These are phyloP conservation scores for Ginglymostoma cirratum DNA, from an alignment of 2,113 vertebrate species.

Conservation along the genomic window DNA sequence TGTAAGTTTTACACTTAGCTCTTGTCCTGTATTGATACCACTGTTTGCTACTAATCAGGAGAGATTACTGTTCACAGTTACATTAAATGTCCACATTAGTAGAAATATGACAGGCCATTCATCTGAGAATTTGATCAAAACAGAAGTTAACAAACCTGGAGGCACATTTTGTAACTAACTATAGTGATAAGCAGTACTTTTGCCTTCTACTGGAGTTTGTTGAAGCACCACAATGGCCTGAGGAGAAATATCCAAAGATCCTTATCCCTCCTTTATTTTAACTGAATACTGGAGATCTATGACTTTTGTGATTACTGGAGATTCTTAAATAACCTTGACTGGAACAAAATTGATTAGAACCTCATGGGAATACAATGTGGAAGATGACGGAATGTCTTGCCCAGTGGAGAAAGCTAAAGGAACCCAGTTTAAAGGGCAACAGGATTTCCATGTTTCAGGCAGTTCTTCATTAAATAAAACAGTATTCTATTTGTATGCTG, in stretches of 20 bases:
- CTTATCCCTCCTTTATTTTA: conserved; percentile 41
- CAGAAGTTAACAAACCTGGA: background rate
- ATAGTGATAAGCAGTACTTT: background rate
- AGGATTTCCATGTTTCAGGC: conserved; percentile 37
- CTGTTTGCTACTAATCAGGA: background rate
- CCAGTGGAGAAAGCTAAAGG: conserved; percentile 48
- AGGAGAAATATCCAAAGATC: conserved; percentile 36
- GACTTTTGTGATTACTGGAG: conserved; percentile 53
- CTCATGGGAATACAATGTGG: conserved; percentile 42
- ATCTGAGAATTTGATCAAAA: background rate
- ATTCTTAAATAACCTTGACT: conserved; percentile 53
- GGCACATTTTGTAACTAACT: background rate
- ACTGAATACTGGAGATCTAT: conserved; percentile 52
- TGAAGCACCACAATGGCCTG: conserved; percentile 26
- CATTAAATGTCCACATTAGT: background rate
- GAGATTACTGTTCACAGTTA: background rate
- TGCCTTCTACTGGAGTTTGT: background rate
- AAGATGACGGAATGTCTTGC: conserved; percentile 43
- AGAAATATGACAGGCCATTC: background rate
- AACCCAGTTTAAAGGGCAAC: conserved; percentile 44
- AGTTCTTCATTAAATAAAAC: conserved; percentile 19
- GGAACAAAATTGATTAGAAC: conserved; percentile 58
- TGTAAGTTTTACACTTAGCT: background rate
- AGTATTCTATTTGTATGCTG: conserved; percentile 21
- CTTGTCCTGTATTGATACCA: background rate